phyloP scores from a whole-genome alignment of 2,113 vertebrate species.

The Tragelaphus imberbis region DNA sequence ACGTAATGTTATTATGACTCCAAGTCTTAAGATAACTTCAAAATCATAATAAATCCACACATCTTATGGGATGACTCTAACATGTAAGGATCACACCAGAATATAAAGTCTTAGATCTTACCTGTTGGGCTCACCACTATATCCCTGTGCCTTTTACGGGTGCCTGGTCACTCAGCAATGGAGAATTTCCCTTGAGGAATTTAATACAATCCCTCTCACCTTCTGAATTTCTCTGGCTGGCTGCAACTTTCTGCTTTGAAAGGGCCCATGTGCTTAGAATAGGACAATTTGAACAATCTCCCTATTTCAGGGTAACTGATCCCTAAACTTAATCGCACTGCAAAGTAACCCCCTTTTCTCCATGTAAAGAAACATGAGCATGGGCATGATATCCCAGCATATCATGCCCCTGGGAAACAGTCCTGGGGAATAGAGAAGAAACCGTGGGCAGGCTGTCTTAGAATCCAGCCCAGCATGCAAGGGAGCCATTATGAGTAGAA shows the following conservation, averaged over 20 bases:
- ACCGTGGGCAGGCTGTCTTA: not conserved
- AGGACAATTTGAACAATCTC: not conserved
- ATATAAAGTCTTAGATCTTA: not conserved
- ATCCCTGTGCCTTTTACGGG: not conserved
- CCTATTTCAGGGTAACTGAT: slow-evolving; percentile 9
- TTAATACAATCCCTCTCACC: not conserved
- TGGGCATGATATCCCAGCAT: not conserved
- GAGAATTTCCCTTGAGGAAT: not conserved
- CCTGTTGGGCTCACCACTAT: not conserved
- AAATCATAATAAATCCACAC: not conserved
- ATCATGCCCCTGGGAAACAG: not conserved
- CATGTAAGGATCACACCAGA: not conserved
- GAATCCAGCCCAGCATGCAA: not conserved
- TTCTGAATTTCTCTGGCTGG: not conserved
- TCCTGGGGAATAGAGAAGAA: not conserved
- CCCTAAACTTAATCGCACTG: not conserved
- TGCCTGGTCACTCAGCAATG: not conserved
- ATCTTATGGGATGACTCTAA: not conserved
- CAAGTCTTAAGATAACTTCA: not conserved
- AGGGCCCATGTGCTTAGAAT: not conserved
- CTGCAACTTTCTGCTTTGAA: not conserved
- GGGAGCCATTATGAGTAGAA: not conserved
- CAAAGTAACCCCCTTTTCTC: not conserved
- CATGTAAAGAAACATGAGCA: not conserved
- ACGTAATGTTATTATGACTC: not conserved